phyloP scores from a whole-genome alignment of 2,113 vertebrate genomes.

The Callospermophilus lateralis region DNA sequence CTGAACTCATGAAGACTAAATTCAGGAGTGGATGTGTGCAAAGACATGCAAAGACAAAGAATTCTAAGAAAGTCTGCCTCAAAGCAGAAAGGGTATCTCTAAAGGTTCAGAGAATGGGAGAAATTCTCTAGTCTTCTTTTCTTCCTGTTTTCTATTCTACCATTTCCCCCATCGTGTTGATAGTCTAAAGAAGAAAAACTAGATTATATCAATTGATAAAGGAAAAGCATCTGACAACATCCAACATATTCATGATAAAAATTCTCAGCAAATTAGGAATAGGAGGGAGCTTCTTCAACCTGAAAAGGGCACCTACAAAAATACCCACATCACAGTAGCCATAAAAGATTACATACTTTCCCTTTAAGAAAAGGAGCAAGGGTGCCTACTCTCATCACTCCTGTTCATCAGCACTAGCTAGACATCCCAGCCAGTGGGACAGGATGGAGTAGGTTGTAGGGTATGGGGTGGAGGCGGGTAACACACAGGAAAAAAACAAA shows the following conservation, averaged over 20 bases:
- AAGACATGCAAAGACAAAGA: too few relatives aligned
- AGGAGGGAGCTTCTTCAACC: neutral
- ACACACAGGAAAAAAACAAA: neutral
- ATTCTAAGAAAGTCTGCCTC: neutral
- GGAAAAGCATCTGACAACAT: constrained; percentile 27
- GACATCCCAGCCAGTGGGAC: neutral
- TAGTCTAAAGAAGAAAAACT: neutral
- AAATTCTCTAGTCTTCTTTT: neutral
- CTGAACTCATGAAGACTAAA: neutral
- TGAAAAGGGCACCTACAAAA: neutral
- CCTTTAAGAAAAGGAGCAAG: neutral
- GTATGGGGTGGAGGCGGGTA: accelerated
- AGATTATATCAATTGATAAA: neutral
- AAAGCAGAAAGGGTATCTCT: neutral
- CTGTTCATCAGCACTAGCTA: neutral
- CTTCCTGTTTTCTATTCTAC: neutral
- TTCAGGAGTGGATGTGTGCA: neutral
- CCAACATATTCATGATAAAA: neutral
- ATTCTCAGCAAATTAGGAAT: neutral
- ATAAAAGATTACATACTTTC: neutral
- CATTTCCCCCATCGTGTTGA: neutral
- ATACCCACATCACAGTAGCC: neutral
- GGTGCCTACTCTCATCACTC: neutral
- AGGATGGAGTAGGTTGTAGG: accelerated
- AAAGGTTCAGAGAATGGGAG: neutral